These are phyloP conservation scores for Gari tellinella DNA, from an alignment of 2,888 invertebrate species.

Conservation along the genomic window DNA sequence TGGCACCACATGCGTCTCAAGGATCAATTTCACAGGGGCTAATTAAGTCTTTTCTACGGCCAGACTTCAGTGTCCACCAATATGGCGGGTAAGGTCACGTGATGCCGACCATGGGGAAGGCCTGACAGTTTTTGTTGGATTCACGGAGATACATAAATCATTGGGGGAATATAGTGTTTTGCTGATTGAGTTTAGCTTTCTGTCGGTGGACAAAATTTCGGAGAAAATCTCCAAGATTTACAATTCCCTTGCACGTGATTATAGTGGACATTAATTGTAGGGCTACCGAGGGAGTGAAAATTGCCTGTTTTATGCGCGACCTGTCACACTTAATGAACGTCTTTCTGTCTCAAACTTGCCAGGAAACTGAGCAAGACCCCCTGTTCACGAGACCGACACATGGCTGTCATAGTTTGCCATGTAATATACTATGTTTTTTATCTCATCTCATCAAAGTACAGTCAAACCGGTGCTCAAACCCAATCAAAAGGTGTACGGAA, in stretches of 20 bases:
- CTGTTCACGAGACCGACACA: no score
- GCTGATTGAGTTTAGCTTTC: constrained; percentile 56
- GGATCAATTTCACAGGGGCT: constrained; percentile 28
- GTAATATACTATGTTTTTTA: no score
- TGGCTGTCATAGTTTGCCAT: no score
- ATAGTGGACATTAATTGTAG: constrained; percentile 61
- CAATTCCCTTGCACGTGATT: constrained; percentile 56
- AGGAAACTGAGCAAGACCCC: no score
- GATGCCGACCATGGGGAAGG: constrained; percentile 6
- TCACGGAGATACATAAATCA: constrained; percentile 17
- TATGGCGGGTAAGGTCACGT: constrained; percentile 29
- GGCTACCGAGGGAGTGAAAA: constrained; percentile 55
- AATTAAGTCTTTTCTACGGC: constrained; percentile 22
- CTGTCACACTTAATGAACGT: constrained; percentile 57
- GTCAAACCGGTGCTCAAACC: no score
- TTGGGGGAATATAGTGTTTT: constrained; percentile 56
- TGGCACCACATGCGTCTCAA: constrained; percentile 32
- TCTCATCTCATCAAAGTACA: no score
- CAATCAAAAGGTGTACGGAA: no score
- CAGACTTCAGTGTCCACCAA: neutral
- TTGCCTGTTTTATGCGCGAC: constrained; percentile 60
- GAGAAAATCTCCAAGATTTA: constrained; percentile 50
- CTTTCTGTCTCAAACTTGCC: constrained; percentile 38
- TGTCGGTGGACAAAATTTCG: constrained; percentile 41
- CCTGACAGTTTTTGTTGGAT: constrained; percentile 17